Evolutionary conservation across 2,113 vertebrate genomes (phyloP), one percentile per base, ranked within the genome.

Genomic region (Bubo scandiacus): DNA sequence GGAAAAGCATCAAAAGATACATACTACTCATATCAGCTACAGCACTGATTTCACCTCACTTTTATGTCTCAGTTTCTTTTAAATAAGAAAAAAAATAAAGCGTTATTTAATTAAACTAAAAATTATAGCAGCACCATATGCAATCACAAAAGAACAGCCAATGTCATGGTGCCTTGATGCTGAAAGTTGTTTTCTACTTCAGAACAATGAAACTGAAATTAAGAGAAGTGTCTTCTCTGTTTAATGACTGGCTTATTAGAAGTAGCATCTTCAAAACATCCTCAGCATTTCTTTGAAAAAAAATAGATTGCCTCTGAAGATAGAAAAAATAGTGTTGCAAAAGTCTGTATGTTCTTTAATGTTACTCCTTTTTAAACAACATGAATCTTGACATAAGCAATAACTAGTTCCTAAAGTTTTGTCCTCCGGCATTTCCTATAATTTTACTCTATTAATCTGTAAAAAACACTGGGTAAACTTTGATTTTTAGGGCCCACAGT

Each of bases 11-110:
- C 27, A 66, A 40, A 85, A 80, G 6, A 66, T 32, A 34, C 12
- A 32, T 17, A 17, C 38, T 52, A 30, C 11, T 71, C 9, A 30
- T 1, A 3, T 16, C 23, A 0, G 3, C 6, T 40, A 66, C 4
- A 62, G 40, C 15, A 57, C 30, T 40, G 15, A 38, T 85, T 58
- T 66, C 23, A 54, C 25, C 26, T 79, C 40, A n/a, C 30, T 79
- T 90, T 90, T 58, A 15, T 12, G 4, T 52, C 38, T 79, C 19
- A 5, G 5, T 63, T 88, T 81, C 58, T 87, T 61, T 89, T 16
- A 86, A 93, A 63, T 9, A 65, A 13, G 23, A 75, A 67, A 67
- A 85, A 63, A 59, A 91, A 47, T 5, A 21, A 21, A 47, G 21
- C 20, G 43, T 36, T 59, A 30, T 30, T 88, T 77, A 63, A 84